Conservation (phyloP, 1,140 invertebrate species). For the Sinonovacula constricta region DNA sequence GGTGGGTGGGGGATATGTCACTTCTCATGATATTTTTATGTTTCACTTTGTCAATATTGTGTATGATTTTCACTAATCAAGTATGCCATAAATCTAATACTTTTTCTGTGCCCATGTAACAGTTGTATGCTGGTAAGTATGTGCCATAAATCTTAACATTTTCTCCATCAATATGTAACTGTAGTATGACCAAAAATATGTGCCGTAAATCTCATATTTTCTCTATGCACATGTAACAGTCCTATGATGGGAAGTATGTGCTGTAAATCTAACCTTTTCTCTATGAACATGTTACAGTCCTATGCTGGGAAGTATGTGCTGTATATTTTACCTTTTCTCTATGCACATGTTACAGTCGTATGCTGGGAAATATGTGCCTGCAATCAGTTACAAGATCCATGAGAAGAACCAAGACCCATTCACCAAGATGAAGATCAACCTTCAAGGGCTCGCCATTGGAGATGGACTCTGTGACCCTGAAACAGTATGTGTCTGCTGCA, state of each 20-base stretch:
- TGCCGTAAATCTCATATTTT: too few relatives aligned
- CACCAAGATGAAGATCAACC: slow-evolving; percentile 71
- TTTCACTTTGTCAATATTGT: too few relatives aligned
- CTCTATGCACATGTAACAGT: too few relatives aligned
- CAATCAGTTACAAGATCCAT: slow-evolving; percentile 87
- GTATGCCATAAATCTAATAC: too few relatives aligned
- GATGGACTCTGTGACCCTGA: slow-evolving; percentile 91
- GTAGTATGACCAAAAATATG: too few relatives aligned
- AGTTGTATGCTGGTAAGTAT: too few relatives aligned
- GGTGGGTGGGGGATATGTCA: too few relatives aligned
- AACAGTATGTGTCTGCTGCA: slow-evolving; percentile 58
- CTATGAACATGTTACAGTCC: slow-evolving; percentile 50
- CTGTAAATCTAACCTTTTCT: neutral
- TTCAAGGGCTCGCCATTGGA: slow-evolving; percentile 86
- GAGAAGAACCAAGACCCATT: slow-evolving; percentile 76
- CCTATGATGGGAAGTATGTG: neutral
- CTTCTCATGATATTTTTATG: too few relatives aligned
- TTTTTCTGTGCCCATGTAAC: too few relatives aligned
- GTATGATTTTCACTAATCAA: too few relatives aligned
- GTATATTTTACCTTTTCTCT: neutral
- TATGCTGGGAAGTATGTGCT: neutral
- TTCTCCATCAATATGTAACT: too few relatives aligned
- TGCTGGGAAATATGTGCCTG: slow-evolving; percentile 86
- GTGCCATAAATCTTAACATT: too few relatives aligned
- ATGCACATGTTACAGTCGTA: slow-evolving; percentile 65